Evolutionary conservation across 2,113 vertebrate species (phyloP).

Genomic region (Ochotona princeps): DNA sequence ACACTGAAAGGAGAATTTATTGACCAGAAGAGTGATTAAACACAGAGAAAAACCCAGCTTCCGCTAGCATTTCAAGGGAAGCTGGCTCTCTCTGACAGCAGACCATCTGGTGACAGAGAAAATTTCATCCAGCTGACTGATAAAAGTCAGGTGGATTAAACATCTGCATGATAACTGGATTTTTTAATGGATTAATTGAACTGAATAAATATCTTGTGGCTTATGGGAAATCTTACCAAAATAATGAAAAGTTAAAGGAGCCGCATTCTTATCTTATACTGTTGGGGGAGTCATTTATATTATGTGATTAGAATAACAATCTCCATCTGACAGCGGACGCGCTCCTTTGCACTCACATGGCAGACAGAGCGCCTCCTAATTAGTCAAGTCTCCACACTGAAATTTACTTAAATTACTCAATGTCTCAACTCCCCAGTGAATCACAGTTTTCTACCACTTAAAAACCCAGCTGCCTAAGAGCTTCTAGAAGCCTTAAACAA

Average conservation of each 20-base stretch:
- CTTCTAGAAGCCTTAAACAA: constrained; percentile 19
- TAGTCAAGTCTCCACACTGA: constrained; percentile 27
- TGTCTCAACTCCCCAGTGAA: constrained; percentile 25
- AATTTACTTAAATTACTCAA: constrained; percentile 50
- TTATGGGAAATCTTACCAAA: constrained; percentile 61
- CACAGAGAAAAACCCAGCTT: constrained; percentile 55
- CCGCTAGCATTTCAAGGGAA: constrained; percentile 36
- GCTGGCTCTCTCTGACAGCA: constrained; percentile 37
- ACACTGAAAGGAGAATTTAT: constrained; percentile 61
- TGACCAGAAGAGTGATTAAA: constrained; percentile 63
- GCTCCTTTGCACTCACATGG: neutral
- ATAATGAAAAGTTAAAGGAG: constrained; percentile 61
- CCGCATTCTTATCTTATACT: constrained; percentile 37
- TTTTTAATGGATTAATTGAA: constrained; percentile 64
- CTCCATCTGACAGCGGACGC: neutral
- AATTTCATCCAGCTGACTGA: constrained; percentile 23
- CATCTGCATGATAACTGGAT: constrained; percentile 50
- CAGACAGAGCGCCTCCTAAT: constrained; percentile 51
- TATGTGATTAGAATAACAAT: constrained; percentile 58
- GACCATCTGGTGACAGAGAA: constrained; percentile 58
- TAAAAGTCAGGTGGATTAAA: constrained; percentile 47
- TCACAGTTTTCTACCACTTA: constrained; percentile 48
- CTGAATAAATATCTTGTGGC: constrained; percentile 49
- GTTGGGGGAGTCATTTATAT: constrained; percentile 51
- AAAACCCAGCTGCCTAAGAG: constrained; percentile 1